Evolutionary conservation across 2,888 invertebrate genomes (phyloP).

Genomic region (Macaria notata): DNA sequence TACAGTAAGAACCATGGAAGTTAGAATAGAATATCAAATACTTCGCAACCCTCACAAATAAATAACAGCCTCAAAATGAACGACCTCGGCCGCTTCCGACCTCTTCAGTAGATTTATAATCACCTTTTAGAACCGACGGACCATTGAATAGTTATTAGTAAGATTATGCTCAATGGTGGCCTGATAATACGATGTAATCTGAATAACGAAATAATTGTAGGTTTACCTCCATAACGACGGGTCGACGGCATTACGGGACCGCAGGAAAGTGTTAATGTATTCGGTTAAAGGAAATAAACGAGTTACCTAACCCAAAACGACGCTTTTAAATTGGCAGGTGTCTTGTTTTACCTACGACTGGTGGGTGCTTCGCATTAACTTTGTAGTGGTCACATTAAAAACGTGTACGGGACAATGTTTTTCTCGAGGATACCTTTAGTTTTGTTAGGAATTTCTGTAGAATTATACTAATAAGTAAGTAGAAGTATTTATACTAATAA

Average conservation of each 20-base stretch:
- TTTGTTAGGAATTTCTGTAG: no score
- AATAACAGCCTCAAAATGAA: slow-evolving; percentile 63
- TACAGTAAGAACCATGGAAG: no score
- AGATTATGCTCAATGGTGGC: slow-evolving; percentile 50
- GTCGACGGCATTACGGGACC: slow-evolving; percentile 32
- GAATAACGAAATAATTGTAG: slow-evolving; percentile 47
- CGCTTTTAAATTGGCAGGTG: slow-evolving; percentile 26
- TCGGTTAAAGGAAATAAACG: slow-evolving; percentile 30
- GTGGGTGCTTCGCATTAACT: slow-evolving; percentile 9
- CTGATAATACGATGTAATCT: slow-evolving; percentile 49
- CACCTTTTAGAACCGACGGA: slow-evolving; percentile 59
- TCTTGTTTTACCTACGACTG: slow-evolving; percentile 17
- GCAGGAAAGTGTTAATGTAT: slow-evolving; percentile 34
- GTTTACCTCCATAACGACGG: slow-evolving; percentile 37
- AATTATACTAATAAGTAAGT: no score
- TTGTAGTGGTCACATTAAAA: not conserved
- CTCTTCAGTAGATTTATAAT: slow-evolving; percentile 73
- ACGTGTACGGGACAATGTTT: no score
- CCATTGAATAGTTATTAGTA: slow-evolving; percentile 55
- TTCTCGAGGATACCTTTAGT: no score
- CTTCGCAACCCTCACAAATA: no score
- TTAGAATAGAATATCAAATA: no score
- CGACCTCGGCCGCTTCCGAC: slow-evolving; percentile 61
- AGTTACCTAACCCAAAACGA: slow-evolving; percentile 27
- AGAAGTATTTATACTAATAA: no score